Evolutionary conservation across 92 coral and sea anemone genomes (phyloP), one percentile per base, ranked within the genome.

Genomic region (Actinostola sp.): DNA sequence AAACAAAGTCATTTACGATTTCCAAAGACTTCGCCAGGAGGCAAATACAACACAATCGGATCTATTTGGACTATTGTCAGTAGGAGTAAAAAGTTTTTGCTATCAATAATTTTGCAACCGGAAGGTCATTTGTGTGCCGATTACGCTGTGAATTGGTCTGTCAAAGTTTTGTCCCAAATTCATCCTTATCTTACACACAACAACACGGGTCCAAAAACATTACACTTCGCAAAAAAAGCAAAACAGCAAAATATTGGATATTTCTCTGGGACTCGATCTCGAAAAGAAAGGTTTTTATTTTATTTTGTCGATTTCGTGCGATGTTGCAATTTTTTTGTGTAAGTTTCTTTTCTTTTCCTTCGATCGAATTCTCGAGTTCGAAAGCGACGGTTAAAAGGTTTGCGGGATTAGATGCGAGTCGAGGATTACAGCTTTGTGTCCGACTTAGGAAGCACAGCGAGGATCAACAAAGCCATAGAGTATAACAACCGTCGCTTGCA

Each of bases 21-120:
- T 68, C 56, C 61, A 21, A 68, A 38, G 48, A 42, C 41, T 68
- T 50, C 57, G 74, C 74, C 62, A 50, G 57, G 33, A 68, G 74
- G 74, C 57, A 9, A 32, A 50, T 23, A 68, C 46, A 45, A 68
- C 50, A 56, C 57, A 32, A 11, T 68, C 48, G 48, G 74, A 68
- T 51, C 72, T 66, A 62, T 51, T 68, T 49, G 41, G 58, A 50
- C 74, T n/a, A 48, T 26, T 56, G 42, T 68, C 33, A 19, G 61
- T 51, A 33, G n/a, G 51, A 68, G 41, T 50, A 17, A 68, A 50
- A 54, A 50, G 33, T 68, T 68, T n/a, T 39, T 10, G 19, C 36
- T 39, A 50, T 51, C 59, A 39, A 52, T n/a, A 50, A 31, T 27
- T 39, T 33, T 19, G 39, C 30, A 68, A 50, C 74, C 74, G 74